Evolutionary conservation across 2,797 vertebrate species (phyloP), one percentile per base, ranked within the genome.

Genomic region (Spheniscus humboldti): DNA sequence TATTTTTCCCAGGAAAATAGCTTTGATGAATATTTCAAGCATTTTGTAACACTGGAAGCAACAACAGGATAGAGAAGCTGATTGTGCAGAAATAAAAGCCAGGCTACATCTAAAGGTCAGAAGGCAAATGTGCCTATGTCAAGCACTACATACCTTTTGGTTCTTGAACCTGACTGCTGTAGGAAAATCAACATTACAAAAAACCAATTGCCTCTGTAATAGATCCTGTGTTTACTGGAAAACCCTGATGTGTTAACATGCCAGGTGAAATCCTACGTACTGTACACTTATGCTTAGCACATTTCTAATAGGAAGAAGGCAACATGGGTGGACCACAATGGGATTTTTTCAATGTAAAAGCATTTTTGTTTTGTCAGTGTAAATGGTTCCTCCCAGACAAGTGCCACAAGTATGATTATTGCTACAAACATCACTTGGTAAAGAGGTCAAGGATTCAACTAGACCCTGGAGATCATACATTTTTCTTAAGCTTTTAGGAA

Each of bases 1-100:
- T 43, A 24, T 27, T 60, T 92, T 60, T 57, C 23, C 23, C 41
- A 73, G 31, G 47, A 95, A 95, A 86, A 86, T 8, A 88, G 45
- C 55, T 96, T 95, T 90, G 78, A 90, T 90, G 28, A 96, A 78
- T 96, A 94, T 94, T 97, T 90, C 74, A 55, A 85, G 66, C 41
- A 48, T 63, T 92, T 88, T 56, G 75, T 66, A 86, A 68, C 50
- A 33, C 60, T 79, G 82, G 76, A 92, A 90, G 62, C n/a, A 9
- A 45, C 37, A 89, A 80, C 24, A 63, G 37, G 27, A 43, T 28
- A 72, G 67, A 89, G 80, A 62, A 94, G 90, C 89, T 90, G 95
- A 92, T 69, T 43, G 72, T 69, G 71, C 66, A 84, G 60, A 71
- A 50, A 92, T 69, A 41, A 91, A 90, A 94, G 55, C 79, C 62